A percentile compares a stretch with the other conserved stretches of the same genome.
These are phyloP conservation scores for Paelopatides confundens DNA, from an alignment of 53 echinoderm and acorn worm species.

Conservation along the genomic window DNA sequence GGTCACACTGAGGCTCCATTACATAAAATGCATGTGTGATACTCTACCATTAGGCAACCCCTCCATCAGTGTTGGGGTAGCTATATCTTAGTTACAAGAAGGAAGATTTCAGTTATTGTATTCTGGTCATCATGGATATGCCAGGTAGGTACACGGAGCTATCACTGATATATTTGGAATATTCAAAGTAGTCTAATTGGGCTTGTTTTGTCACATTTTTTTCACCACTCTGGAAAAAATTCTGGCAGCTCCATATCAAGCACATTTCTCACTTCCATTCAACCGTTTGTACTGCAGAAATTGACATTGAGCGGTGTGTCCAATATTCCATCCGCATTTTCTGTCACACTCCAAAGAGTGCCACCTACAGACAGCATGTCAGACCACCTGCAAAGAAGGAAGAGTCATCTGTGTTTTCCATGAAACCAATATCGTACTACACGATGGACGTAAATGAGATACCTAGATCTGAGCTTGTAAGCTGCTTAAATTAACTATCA, in stretches of 20 bases:
- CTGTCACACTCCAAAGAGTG: constrained; percentile 98
- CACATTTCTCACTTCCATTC: too few species aligned
- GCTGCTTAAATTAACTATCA: neutral
- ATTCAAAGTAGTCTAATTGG: too few species aligned
- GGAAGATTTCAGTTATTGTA: too few species aligned
- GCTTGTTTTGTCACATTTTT: too few species aligned
- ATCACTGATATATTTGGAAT: too few species aligned
- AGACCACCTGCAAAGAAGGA: constrained; percentile 70
- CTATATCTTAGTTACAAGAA: too few species aligned
- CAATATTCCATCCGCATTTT: constrained; percentile 91
- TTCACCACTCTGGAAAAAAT: too few species aligned
- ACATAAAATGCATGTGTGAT: too few species aligned
- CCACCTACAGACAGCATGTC: constrained; percentile 91
- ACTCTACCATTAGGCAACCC: constrained; percentile 91
- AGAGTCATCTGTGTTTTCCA: constrained; percentile 67
- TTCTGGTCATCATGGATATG: too few species aligned
- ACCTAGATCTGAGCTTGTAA: constrained; percentile 93
- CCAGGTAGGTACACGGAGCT: too few species aligned
- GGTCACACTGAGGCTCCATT: too few species aligned
- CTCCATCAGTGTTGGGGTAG: constrained; percentile 90
- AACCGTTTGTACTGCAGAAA: constrained; percentile 68
- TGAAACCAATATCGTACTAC: constrained; percentile 92
- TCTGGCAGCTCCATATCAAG: too few species aligned
- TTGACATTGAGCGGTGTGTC: constrained; percentile 94
- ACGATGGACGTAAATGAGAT: constrained; percentile 89